phyloP scores from a whole-genome alignment of 2,113 vertebrate species.

The Leptobrachium ailaonicum region DNA sequence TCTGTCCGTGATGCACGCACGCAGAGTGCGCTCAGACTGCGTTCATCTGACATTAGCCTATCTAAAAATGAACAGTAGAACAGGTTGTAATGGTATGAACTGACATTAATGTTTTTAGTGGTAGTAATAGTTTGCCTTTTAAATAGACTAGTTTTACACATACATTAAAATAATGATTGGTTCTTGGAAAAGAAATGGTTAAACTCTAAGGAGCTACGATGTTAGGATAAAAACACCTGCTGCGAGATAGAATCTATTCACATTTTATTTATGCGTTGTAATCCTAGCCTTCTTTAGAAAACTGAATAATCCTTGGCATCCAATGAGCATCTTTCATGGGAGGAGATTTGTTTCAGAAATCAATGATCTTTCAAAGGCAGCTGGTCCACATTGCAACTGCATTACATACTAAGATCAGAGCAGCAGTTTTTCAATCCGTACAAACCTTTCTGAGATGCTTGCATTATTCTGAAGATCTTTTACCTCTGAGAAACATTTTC shows the following conservation, averaged over 20 bases:
- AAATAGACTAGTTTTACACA: no score
- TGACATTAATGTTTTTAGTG: no score
- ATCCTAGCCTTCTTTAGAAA: slow-evolving; percentile 30
- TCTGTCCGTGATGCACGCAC: no score
- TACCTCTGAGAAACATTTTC: neutral
- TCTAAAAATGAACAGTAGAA: no score
- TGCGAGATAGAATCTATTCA: neutral
- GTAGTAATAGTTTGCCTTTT: no score
- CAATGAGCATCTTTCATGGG: slow-evolving; percentile 40
- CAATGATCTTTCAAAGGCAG: slow-evolving; percentile 39
- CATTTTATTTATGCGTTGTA: neutral
- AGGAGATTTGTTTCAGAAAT: slow-evolving; percentile 30
- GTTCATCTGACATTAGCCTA: no score
- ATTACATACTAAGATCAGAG: slow-evolving; percentile 19
- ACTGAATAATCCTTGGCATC: slow-evolving; percentile 16
- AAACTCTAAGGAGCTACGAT: no score
- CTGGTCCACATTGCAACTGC: slow-evolving; percentile 30
- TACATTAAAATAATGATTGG: no score
- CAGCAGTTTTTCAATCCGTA: slow-evolving; percentile 8
- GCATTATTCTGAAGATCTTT: neutral
- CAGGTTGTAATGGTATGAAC: no score
- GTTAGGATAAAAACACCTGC: slow-evolving; percentile 1
- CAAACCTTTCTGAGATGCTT: slow-evolving; percentile 8
- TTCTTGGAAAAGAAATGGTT: no score
- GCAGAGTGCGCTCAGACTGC: no score